These are phyloP conservation scores for Ctenochaetus hawaiiensis DNA, from an alignment of 2,797 vertebrate species.

Conservation along the genomic window DNA sequence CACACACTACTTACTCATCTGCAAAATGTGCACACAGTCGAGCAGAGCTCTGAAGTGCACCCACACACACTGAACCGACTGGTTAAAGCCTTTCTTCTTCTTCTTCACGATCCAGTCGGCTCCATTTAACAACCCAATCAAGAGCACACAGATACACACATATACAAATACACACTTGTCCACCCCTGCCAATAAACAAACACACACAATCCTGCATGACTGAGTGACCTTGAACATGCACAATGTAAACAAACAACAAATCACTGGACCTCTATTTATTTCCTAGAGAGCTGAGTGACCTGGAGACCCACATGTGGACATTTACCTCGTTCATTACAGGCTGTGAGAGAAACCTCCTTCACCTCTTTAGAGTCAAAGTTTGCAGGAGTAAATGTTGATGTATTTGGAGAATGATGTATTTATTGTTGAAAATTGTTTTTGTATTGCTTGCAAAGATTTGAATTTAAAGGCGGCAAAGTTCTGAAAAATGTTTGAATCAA, in stretches of 20 bases:
- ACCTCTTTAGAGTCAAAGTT: not conserved
- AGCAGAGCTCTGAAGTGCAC: slow-evolving; percentile 13
- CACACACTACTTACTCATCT: slow-evolving; percentile 56
- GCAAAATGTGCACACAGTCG: slow-evolving; percentile 28
- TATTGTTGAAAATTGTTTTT: not conserved
- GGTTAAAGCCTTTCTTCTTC: not conserved
- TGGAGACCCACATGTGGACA: not conserved
- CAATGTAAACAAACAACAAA: slow-evolving; percentile 13
- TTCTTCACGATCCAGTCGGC: not conserved
- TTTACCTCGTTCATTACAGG: not conserved
- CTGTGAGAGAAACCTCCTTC: not conserved
- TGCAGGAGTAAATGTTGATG: not conserved
- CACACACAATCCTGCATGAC: slow-evolving; percentile 2
- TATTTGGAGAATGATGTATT: not conserved
- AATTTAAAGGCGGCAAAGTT: not conserved
- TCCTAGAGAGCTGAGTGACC: slow-evolving; percentile 4
- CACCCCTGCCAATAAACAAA: not conserved
- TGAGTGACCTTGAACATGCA: slow-evolving; percentile 15
- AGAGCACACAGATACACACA: not conserved
- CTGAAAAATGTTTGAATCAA: not conserved
- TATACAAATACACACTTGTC: not conserved
- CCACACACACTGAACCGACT: slow-evolving; percentile 15
- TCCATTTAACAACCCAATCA: not conserved
- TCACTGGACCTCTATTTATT: not conserved
- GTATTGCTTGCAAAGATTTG: too few species aligned